Evolutionary conservation across 2,113 vertebrate species (phyloP), one percentile per base, ranked within the genome.

Genomic region (Sander vitreus): DNA sequence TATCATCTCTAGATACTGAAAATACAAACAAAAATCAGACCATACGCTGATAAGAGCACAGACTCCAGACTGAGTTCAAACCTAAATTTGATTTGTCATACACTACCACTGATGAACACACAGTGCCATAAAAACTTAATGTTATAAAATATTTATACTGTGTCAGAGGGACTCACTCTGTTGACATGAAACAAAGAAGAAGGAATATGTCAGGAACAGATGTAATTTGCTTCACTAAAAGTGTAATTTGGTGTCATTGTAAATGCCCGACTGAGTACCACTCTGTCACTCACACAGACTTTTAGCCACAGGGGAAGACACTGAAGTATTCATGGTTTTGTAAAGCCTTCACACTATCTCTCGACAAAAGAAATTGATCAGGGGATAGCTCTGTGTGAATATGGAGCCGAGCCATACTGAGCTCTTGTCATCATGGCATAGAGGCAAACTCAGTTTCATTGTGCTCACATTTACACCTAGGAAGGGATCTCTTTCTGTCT

Each of bases 401-500:
- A 65, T 39, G 62, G 65, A 78, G 47, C 70, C 5, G 48, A 86
- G 67, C 68, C 74, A 80, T 76, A 80, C 27, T 47, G 57, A 84
- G 67, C 57, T 48, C 59, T 75, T 85, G 83, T 83, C 43, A 18
- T 80, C 36, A 39, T 86, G 79, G 65, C 77, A 88, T 0, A 13
- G 65, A 85, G 78, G 80, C 57, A 0, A 89, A 78, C 79, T 80
- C 48, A 13, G 58, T 84, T 90, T 87, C 85, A 89, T 87, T 81
- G 72, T 77, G 70, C 83, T 84, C 86, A 76, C 78, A 83, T 69
- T 89, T 89, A 86, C 73, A 80, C 81, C 72, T 45, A 88, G 75
- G 65, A 74, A 89, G 83, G 85, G 73, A 90, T 90, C 72, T 92
- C 83, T 84, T 57, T 89, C 80, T 87, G 54, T 54, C 86, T 86